phyloP scores from a whole-genome alignment of 2,888 invertebrate species.

The Cylindroiulus punctatus region DNA sequence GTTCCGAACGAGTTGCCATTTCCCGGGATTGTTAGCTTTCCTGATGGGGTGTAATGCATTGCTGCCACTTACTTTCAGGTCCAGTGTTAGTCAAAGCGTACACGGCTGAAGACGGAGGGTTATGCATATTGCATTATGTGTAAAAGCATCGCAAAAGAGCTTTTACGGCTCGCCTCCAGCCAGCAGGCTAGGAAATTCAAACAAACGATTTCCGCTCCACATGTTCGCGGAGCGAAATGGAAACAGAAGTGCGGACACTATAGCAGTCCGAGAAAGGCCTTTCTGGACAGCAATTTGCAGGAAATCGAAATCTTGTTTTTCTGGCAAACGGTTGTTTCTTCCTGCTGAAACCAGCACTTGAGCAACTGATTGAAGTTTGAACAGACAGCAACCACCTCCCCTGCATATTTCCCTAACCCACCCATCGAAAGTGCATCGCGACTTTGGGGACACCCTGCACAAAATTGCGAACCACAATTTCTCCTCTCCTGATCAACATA shows the following conservation, averaged over 20 bases:
- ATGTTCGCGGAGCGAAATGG: neutral
- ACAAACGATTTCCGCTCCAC: conserved; percentile 30
- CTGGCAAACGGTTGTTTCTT: neutral
- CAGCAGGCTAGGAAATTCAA: neutral
- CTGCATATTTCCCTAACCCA: too few species aligned
- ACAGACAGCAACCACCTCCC: neutral
- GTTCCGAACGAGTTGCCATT: neutral
- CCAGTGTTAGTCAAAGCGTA: conserved; percentile 25
- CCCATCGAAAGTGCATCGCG: too few species aligned
- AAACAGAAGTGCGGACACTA: neutral
- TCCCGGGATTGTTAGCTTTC: conserved; percentile 14
- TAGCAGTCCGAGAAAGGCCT: neutral
- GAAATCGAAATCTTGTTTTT: neutral
- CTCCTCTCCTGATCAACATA: too few species aligned
- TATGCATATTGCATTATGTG: conserved; percentile 43
- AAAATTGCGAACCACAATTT: too few species aligned
- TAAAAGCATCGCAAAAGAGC: conserved; percentile 45
- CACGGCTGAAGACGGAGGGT: neutral
- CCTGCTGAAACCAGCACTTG: neutral
- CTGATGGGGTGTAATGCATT: conserved; percentile 8
- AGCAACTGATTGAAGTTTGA: conserved; percentile 4
- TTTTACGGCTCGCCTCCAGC: neutral
- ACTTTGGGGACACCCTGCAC: too few species aligned
- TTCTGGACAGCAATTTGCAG: neutral
- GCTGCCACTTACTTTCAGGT: conserved; percentile 30